Evolutionary conservation across 2,888 invertebrate genomes (phyloP).

Genomic region (Oligia latruncula): DNA sequence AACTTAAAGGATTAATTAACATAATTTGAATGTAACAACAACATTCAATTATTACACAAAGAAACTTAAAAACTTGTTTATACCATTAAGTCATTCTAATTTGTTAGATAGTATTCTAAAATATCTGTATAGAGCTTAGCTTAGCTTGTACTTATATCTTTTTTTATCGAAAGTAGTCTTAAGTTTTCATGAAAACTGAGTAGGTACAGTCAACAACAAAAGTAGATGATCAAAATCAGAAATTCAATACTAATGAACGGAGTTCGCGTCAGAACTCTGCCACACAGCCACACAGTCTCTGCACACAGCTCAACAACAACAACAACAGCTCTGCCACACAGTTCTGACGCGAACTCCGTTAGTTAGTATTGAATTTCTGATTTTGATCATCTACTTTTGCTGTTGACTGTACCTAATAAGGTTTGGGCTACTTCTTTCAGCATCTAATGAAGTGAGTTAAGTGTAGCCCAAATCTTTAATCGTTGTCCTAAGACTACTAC

Average conservation of each 20-base stretch:
- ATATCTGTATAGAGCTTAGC: neutral
- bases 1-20: neutral
- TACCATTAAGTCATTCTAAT: neutral
- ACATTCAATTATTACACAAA: neutral
- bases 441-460: neutral
- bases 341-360: too few relatives aligned
- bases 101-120: neutral
- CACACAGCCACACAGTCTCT: too few relatives aligned
- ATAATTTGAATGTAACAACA: neutral
- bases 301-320: too few relatives aligned
- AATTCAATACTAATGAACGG: too few relatives aligned
- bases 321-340: too few relatives aligned
- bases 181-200: neutral
- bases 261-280: too few relatives aligned
- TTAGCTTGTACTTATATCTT: neutral
- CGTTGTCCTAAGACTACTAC: neutral
- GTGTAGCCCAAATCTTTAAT: neutral
- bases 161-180: neutral
- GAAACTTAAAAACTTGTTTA: neutral
- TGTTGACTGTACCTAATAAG: neutral
- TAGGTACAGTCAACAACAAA: too few relatives aligned
- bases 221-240: too few relatives aligned
- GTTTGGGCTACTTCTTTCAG: neutral
- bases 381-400: too few relatives aligned
- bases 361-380: too few relatives aligned